Percentiles rank a stretch among this genome's conserved stretches.
phyloP scores from a whole-genome alignment of 2,888 invertebrate genomes.

The Atherix ibis region DNA sequence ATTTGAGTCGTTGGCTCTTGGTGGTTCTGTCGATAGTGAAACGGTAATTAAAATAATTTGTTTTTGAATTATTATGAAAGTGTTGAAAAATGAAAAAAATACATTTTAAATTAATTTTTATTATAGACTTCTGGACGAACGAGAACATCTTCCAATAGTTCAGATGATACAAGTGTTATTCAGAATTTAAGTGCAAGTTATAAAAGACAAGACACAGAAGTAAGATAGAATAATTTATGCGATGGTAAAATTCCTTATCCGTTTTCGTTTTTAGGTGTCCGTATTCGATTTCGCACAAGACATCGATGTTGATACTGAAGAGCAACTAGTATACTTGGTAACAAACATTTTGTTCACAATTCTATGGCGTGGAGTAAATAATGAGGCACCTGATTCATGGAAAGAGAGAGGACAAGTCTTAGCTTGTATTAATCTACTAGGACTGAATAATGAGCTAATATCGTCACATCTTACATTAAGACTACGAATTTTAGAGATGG shows the following conservation, averaged over 20 bases:
- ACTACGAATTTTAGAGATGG: constrained; percentile 41
- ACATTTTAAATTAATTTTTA: constrained; percentile 4
- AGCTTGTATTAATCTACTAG: constrained; percentile 41
- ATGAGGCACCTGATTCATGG: constrained; percentile 39
- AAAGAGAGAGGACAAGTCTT: constrained; percentile 43
- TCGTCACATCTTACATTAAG: constrained; percentile 39
- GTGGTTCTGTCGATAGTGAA: constrained; percentile 20
- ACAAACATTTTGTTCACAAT: constrained; percentile 40
- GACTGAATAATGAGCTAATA: constrained; percentile 39
- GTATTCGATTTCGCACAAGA: constrained; percentile 25
- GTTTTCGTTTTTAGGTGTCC: constrained; percentile 4
- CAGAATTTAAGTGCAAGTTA: constrained; percentile 7
- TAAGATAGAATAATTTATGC: not conserved
- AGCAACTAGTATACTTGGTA: constrained; percentile 41
- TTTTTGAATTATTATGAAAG: not conserved
- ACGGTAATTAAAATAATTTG: constrained; percentile 9
- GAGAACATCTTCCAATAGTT: constrained; percentile 21
- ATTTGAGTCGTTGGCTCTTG: constrained; percentile 25
- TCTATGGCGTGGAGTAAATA: constrained; percentile 43
- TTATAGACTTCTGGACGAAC: constrained; percentile 13
- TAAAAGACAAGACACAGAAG: constrained; percentile 7
- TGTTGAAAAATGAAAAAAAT: too few species aligned
- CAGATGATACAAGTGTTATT: constrained; percentile 11
- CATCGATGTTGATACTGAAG: constrained; percentile 33
- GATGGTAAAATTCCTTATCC: not conserved